phyloP scores from a whole-genome alignment of 2,113 vertebrate species.

The Gymnobelideus leadbeateri region DNA sequence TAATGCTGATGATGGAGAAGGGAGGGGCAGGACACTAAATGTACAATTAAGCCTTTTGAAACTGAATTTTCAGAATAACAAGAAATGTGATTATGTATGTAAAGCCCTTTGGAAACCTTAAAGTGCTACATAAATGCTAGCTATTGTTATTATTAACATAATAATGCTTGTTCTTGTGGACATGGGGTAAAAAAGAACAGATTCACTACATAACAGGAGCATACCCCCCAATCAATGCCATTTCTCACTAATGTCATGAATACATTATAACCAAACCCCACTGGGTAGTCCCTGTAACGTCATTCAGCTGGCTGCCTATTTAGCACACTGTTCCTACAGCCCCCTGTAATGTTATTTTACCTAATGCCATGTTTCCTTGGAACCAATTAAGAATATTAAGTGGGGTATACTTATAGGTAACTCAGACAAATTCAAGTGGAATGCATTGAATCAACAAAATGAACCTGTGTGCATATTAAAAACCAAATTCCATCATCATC shows the following conservation, averaged over 20 bases:
- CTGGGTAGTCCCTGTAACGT: background rate
- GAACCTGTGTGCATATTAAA: background rate
- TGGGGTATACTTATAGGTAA: background rate
- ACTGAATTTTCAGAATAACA: background rate
- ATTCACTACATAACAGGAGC: background rate
- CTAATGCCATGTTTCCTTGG: constrained; percentile 9
- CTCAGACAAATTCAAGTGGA: constrained; percentile 8
- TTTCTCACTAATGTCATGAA: background rate
- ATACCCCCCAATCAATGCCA: background rate
- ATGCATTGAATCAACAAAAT: background rate
- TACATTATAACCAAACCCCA: background rate
- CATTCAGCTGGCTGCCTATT: background rate
- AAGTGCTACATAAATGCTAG: background rate
- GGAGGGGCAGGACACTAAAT: background rate
- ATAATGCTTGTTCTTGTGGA: background rate
- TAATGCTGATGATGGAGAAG: background rate
- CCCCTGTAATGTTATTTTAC: background rate
- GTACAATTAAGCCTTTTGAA: background rate
- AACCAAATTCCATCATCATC: background rate
- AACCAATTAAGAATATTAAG: background rate
- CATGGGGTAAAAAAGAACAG: background rate
- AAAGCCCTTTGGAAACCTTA: background rate
- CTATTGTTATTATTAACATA: background rate
- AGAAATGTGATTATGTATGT: background rate
- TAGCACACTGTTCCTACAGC: background rate